Conservation (phyloP, 2,113 vertebrate genomes). For the Podarcis muralis region DNA sequence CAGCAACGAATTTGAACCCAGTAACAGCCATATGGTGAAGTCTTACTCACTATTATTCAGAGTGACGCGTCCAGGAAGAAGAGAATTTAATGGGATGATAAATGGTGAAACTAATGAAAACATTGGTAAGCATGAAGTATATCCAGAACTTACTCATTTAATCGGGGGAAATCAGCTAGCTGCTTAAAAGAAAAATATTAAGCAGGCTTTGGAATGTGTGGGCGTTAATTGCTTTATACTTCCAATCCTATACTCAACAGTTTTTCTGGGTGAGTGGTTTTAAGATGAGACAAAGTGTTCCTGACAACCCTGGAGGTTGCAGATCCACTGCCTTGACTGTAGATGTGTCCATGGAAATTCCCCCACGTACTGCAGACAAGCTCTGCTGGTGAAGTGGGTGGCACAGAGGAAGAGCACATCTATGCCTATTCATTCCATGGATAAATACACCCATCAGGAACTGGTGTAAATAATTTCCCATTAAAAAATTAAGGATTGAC, state of each 20-base stretch:
- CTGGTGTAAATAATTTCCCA: not conserved
- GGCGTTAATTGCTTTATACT: not conserved
- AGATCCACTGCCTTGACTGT: not conserved
- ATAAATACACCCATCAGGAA: not conserved
- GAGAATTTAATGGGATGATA: conserved; percentile 87
- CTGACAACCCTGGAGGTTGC: not conserved
- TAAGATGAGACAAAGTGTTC: not conserved
- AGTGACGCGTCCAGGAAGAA: conserved; percentile 91
- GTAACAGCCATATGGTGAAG: conserved; percentile 99
- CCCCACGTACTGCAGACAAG: not conserved
- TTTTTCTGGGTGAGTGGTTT: not conserved
- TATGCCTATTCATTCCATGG: not conserved
- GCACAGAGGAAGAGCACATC: not conserved
- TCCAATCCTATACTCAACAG: not conserved
- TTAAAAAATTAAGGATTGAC: too few relatives aligned
- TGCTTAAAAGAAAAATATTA: not conserved
- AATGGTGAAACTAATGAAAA: conserved; percentile 96
- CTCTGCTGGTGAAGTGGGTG: not conserved
- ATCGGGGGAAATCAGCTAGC: not conserved
- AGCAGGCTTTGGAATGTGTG: not conserved
- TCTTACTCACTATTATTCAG: conserved; percentile 98
- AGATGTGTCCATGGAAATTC: not conserved
- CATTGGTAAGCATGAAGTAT: conserved; percentile 80
- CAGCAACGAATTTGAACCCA: conserved; percentile 99
- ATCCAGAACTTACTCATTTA: not conserved